Base-by-base conservation (phyloP, 1,140 invertebrate species). In the Bradysia coprophila region DNA sequence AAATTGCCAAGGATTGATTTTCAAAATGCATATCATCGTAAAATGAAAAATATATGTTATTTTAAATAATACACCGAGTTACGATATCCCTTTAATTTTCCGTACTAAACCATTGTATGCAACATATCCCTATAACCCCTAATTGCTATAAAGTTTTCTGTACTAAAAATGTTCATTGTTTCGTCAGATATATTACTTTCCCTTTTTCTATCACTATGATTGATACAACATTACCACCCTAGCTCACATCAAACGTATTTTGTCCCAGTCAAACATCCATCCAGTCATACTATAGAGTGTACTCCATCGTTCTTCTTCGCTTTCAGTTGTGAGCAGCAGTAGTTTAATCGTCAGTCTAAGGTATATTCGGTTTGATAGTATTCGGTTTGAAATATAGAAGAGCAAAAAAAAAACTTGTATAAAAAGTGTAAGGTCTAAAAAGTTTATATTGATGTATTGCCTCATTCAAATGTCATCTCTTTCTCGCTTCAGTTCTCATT, bases 71-170 rank as follows among this genome's bases (percentile, higher is more conserved):
- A 38, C 24, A 28, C 6, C 6, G 32, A 16, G 36, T 20, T 38
- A 38, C 16, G 18, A 38, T 18, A 38, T 20, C 16, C 21, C 24
- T 28, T 28, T 28, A 28, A 38, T 18, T 38, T 38, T 38, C 32
- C n/a, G 36, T 18, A 38, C 18, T 38, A 38, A 38, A 20, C 36
- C 36, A 38, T 38, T 38, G 21, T 38, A 38, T 38, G 36, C 5
- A 38, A 38, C 21, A 38, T 38, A 10, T 19, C 36, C n/a, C n/a
- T n/a, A n/a, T 38, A 38, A 38, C 36, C 36, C 36, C 36, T 38
- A 38, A 38, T 38, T 38, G 36, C 36, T 20, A 38, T 38, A 38
- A 38, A 38, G n/a, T 38, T 38, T 34, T 34, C 32, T 38, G 18
- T 28, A 28, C 24, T 28, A 28, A 28, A 28, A 28, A 28, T 28